Conservation (phyloP, 2,113 vertebrate genomes). For the Nyctereutes procyonoides region DNA sequence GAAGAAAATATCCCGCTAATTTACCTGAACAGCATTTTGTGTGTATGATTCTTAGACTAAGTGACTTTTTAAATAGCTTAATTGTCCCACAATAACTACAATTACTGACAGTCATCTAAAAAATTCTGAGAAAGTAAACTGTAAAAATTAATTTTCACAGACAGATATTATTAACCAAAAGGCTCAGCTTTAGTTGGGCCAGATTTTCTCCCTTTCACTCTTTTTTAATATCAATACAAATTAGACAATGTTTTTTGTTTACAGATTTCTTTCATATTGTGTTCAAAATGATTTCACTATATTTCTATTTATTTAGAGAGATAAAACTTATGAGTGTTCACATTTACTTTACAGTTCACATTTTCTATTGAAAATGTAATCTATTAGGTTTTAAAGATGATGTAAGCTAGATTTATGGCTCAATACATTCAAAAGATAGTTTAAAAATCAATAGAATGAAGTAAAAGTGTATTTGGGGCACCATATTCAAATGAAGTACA, state of each 20-base stretch:
- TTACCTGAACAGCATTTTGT: constrained; percentile 49
- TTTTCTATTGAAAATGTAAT: constrained; percentile 55
- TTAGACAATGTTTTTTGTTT: constrained; percentile 40
- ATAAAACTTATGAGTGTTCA: neutral
- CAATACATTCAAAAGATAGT: neutral
- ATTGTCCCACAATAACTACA: neutral
- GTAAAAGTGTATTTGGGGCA: neutral
- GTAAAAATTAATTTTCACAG: constrained; percentile 56
- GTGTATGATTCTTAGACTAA: constrained; percentile 52
- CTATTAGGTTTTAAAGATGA: constrained; percentile 24
- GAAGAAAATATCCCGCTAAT: constrained; percentile 55
- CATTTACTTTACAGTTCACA: neutral
- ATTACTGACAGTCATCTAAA: constrained; percentile 53
- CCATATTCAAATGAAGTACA: neutral
- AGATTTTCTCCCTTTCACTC: neutral
- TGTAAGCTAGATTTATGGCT: neutral
- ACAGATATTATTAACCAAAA: constrained; percentile 28
- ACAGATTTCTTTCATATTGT: constrained; percentile 25
- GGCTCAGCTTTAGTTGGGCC: neutral
- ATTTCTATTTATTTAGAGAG: constrained; percentile 42
- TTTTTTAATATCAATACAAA: constrained; percentile 20
- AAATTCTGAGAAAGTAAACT: neutral
- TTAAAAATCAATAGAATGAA: constrained; percentile 4
- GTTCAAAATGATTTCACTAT: constrained; percentile 18
- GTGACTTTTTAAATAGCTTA: constrained; percentile 55